These are phyloP conservation scores for Stylophora pistillata DNA, from an alignment of 64 coral and sea anemone genomes.

Conservation along the genomic window DNA sequence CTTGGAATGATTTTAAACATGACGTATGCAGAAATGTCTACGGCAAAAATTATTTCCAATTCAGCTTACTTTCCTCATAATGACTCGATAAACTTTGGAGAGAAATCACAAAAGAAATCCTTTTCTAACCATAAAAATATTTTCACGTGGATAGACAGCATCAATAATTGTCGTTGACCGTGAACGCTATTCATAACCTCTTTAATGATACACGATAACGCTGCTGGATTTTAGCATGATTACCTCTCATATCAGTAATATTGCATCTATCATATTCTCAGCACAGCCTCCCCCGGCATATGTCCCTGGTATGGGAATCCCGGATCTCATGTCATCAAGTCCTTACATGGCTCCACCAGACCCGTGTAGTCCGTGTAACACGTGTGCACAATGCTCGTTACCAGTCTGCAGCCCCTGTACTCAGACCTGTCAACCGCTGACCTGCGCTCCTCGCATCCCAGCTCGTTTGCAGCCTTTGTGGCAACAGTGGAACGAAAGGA, in stretches of 20 bases:
- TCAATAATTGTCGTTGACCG: too few species aligned
- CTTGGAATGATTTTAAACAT: too few species aligned
- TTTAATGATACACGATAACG: too few species aligned
- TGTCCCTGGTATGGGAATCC: conserved; percentile 12
- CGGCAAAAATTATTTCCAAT: too few species aligned
- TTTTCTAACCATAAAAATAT: too few species aligned
- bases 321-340: conserved; percentile 13
- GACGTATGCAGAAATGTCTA: too few species aligned
- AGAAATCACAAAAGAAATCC: too few species aligned
- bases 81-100: too few species aligned
- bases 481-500: conserved; percentile 80
- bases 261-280: not conserved
- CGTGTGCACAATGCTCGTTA: conserved; percentile 40
- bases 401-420: conserved; percentile 38
- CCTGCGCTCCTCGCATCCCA: conserved; percentile 58
- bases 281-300: not conserved
- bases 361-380: conserved; percentile 52
- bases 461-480: conserved; percentile 68
- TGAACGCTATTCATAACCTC: too few species aligned
- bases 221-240: too few species aligned
- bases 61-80: too few species aligned
- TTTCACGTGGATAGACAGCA: too few species aligned
- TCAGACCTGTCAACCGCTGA: not conserved
- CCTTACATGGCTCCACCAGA: not conserved
- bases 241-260: not conserved